A percentile compares a stretch with the other conserved stretches of the same genome.
These are phyloP conservation scores for Caenorhabditis sp. DNA, from an alignment of 2,888 invertebrate genomes.

Conservation along the genomic window DNA sequence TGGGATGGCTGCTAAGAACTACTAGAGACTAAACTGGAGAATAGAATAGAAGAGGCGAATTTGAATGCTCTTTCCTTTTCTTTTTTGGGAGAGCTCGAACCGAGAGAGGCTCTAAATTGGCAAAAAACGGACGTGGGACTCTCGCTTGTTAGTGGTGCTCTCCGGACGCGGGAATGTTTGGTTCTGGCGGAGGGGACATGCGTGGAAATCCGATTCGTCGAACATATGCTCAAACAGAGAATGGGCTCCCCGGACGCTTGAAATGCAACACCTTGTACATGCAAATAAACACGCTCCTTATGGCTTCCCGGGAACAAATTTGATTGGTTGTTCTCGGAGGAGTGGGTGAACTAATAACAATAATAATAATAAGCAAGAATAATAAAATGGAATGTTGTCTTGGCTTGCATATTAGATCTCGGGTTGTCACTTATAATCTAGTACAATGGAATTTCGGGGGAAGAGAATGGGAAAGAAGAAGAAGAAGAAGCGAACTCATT, in stretches of 20 bases:
- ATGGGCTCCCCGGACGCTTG: slow-evolving; percentile 34
- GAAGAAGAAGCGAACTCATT: slow-evolving; percentile 34
- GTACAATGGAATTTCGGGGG: too few relatives aligned
- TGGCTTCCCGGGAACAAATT: slow-evolving; percentile 23
- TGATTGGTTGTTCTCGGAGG: slow-evolving; percentile 32
- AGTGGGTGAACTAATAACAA: slow-evolving; percentile 26
- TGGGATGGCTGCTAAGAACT: neutral
- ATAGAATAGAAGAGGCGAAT: slow-evolving; percentile 5
- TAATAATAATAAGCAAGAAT: slow-evolving; percentile 22
- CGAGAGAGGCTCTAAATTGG: slow-evolving; percentile 18
- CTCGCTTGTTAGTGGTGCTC: slow-evolving; percentile 7
- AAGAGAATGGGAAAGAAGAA: neutral
- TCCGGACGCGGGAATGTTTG: slow-evolving; percentile 49
- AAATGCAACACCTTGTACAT: slow-evolving; percentile 53
- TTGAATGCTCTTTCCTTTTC: slow-evolving; percentile 8
- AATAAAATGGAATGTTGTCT: slow-evolving; percentile 45
- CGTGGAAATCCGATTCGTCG: slow-evolving; percentile 40
- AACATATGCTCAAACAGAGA: slow-evolving; percentile 53
- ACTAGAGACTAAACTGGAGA: neutral
- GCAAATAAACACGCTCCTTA: slow-evolving; percentile 39
- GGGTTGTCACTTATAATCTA: too few relatives aligned
- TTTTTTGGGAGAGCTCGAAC: slow-evolving; percentile 6
- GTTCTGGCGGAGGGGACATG: too few relatives aligned
- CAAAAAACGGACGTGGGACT: slow-evolving; percentile 18
- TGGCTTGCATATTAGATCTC: slow-evolving; percentile 7